These are phyloP conservation scores for Rhabdomys pumilio DNA, from an alignment of 2,797 vertebrate genomes.

Conservation along the genomic window DNA sequence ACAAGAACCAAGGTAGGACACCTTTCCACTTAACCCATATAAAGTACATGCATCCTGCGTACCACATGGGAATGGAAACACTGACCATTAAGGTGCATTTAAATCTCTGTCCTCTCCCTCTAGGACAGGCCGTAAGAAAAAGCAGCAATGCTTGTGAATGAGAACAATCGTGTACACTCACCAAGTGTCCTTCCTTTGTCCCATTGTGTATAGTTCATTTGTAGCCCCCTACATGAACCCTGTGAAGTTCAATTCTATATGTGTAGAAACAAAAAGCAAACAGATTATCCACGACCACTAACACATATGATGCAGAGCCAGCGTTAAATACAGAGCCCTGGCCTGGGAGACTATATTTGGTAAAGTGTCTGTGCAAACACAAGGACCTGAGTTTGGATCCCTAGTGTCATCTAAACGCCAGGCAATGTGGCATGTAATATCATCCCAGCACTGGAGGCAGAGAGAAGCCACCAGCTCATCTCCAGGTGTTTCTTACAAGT, in stretches of 20 bases:
- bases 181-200: not conserved
- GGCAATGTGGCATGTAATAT: not conserved
- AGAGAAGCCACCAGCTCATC: not conserved
- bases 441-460: not conserved
- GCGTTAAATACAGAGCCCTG: constrained; percentile 16
- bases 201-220: not conserved
- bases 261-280: constrained; percentile 11
- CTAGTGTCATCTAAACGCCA: not conserved
- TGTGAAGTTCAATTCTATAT: not conserved
- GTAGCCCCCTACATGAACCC: not conserved
- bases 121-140: not conserved
- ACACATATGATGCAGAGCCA: not conserved
- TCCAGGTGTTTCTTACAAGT: not conserved
- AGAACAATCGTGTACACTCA: not conserved
- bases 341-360: not conserved
- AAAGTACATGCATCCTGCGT: not conserved
- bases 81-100: not conserved
- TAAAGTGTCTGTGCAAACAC: not conserved
- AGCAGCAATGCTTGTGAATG: not conserved
- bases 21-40: not conserved
- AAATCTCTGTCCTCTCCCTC: not conserved
- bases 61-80: not conserved
- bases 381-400: not conserved
- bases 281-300: not conserved
- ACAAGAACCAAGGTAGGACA: not conserved